phyloP scores from a whole-genome alignment of 2,888 invertebrate genomes.

The Harpagoxenus sublaevis region DNA sequence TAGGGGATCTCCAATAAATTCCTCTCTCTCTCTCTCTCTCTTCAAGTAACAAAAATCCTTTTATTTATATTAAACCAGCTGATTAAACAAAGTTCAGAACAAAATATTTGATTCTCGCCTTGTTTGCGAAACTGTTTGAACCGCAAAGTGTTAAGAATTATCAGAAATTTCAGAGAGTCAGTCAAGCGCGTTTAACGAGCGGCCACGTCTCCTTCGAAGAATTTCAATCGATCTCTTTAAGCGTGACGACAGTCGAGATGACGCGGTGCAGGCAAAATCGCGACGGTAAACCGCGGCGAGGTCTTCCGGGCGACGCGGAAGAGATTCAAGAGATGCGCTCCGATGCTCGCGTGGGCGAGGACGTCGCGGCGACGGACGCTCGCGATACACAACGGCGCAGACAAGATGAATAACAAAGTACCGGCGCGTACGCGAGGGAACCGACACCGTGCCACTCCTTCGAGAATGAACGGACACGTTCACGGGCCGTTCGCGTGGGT shows the following conservation, averaged over 20 bases:
- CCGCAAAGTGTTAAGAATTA: too few species aligned
- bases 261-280: background rate
- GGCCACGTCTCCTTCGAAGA: background rate
- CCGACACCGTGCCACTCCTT: conserved; percentile 40
- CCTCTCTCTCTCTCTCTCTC: too few species aligned
- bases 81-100: background rate
- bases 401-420: conserved; percentile 12
- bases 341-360: background rate
- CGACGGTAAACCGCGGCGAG: background rate
- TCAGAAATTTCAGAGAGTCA: background rate
- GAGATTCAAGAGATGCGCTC: background rate
- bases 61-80: background rate
- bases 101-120: background rate
- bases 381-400: background rate
- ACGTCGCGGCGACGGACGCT: background rate
- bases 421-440: background rate
- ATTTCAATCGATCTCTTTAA: background rate
- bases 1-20: background rate
- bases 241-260: background rate
- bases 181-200: background rate
- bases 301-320: conserved; percentile 7
- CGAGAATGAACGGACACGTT: conserved; percentile 34
- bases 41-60: background rate
- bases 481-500: conserved; percentile 69
- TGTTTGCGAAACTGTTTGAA: background rate